Base-by-base conservation (phyloP, 2,797 vertebrate species). In the Spondyliosoma cantharus region DNA sequence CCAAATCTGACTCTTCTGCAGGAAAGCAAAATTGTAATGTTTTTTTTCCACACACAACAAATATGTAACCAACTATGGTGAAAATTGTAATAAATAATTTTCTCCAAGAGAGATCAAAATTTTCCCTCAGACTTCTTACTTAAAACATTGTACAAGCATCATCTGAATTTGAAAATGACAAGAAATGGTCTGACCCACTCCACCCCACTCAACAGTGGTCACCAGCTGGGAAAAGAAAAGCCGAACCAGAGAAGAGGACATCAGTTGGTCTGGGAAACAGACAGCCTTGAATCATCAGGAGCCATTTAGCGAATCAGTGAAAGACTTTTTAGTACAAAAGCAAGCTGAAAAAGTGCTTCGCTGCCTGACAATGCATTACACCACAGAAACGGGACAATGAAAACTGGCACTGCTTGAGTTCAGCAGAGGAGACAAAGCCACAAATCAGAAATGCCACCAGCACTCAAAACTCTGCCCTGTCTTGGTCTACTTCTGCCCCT, bases 201-300 rank as follows among this genome's bases (percentile, higher is more conserved):
- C 50, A 70, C 50, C 54, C 74, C 71, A 61, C 53, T 73, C 73
- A 46, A 48, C 56, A 73, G 68, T 14, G 16, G 17, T 66, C 42
- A 52, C 25, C 45, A 59, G 13, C 75, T 13, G 14, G 56, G 25
- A 42, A 78, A 70, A 56, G 15, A 69, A 77, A 64, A 67, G 54
- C 42, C 13, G 73, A 80, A 72, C 54, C 37, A 50, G 42, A 65
- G 62, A 88, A 56, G 32, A 78, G 58, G 54, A 52, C 61, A 67
- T 72, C 25, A 52, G 50, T 82, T 68, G 45, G 70, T 74, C 80
- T 66, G 68, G 71, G 57, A 80, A 84, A 68, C 63, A 76, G 74
- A 69, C 74, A 50, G 75, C 82, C 71, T 75, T 83, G 68, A 92
- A 77, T 88, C 63, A 80, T 60, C 82, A 72, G 63, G 57, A 87